Base-by-base conservation (phyloP, 2,888 invertebrate species). In the Nineta flava region DNA sequence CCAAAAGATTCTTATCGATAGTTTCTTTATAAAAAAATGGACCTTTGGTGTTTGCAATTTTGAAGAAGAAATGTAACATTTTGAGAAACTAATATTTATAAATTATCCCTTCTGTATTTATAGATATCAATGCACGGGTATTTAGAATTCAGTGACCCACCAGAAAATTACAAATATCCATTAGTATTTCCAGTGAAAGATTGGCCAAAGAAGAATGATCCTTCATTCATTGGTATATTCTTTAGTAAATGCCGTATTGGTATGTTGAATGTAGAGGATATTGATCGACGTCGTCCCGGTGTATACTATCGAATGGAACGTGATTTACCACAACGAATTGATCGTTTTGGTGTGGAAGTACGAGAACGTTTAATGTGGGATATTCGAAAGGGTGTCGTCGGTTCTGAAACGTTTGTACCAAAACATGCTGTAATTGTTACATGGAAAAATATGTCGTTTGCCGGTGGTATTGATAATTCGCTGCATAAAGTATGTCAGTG, bases 361-460 rank as follows among this genome's bases (percentile, higher is more conserved):
- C 73, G 88, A 41, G 90, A 91, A 63, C 75, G 92, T 48, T 60
- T 88, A 2, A 87, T 80, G 58, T 90, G 91, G 88, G 92, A 93
- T 61, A 82, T 93, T 51, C 77, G 88, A 44, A 79, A 87, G 57
- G 92, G 92, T 9, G 90, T 95, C 17, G 87, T 92, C 21, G 95
- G 96, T 0, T 83, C 93, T 0, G 86, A 88, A 42, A 82, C 84
- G 2, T 97, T 96, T 68, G 76, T 81, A 56, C 93, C 96, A 0
- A 91, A 93, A 62, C 93, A 93, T 62, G 88, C 83, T 3, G 71
- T 90, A 51, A 86, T 93, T 53, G 78, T 88, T 50, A 96, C 96
- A 0, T 97, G 96, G 97, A 91, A 90, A 66, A 95, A 96, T 66
- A 83, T 95, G 68, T 87, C 92, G 0, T 93, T 93, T 64, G 79